Evolutionary conservation across 2,797 vertebrate species (phyloP).

Genomic region (Iguana delicatissima): DNA sequence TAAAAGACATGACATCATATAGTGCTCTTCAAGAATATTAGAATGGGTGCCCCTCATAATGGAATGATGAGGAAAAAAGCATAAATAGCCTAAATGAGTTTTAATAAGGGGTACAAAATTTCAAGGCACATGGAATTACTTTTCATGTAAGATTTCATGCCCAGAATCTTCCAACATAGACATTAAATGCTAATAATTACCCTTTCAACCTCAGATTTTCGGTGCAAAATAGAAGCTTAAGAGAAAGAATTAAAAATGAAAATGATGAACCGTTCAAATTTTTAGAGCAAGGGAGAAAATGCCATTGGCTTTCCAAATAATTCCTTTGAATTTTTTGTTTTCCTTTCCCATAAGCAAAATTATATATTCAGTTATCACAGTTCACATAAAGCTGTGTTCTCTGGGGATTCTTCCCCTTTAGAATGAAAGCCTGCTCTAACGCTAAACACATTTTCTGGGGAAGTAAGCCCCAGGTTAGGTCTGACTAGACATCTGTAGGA

Average conservation of each 20-base stretch:
- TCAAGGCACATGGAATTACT: background rate
- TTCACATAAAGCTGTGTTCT: constrained; percentile 7
- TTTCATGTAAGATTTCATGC: background rate
- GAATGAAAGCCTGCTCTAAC: constrained; percentile 21
- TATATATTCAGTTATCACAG: constrained; percentile 11
- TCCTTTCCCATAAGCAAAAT: background rate
- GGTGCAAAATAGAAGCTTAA: background rate
- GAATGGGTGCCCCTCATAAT: background rate
- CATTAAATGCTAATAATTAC: background rate
- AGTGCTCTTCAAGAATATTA: background rate
- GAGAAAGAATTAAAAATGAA: background rate
- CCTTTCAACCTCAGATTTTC: background rate
- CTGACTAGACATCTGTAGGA: background rate
- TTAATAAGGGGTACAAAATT: background rate
- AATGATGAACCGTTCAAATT: background rate
- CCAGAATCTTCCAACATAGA: background rate
- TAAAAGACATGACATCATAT: background rate
- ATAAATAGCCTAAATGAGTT: background rate
- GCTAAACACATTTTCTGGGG: background rate
- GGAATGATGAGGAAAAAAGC: background rate
- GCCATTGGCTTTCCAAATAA: constrained; percentile 17
- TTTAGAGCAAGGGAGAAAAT: background rate
- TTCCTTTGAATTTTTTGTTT: background rate
- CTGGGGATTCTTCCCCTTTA: background rate
- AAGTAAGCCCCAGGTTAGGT: background rate